A percentile compares a stretch with the other conserved stretches of the same genome.
phyloP scores from a whole-genome alignment of 2,888 invertebrate genomes.

The Archips crataeganus region DNA sequence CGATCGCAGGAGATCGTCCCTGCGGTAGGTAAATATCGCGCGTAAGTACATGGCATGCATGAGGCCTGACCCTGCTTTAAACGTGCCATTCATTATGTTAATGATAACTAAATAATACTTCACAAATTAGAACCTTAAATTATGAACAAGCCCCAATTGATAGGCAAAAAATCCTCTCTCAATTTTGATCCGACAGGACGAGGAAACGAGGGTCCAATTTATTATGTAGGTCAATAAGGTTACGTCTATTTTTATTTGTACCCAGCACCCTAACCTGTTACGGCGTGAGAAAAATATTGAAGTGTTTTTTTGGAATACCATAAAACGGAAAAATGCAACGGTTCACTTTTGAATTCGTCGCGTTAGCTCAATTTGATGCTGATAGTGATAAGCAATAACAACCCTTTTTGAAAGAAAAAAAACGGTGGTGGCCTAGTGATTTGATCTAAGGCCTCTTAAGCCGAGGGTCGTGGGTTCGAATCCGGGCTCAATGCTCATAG shows the following conservation, averaged over 20 bases:
- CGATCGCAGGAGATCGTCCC: too few relatives aligned
- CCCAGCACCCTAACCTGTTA: conserved; percentile 18
- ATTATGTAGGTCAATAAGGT: conserved; percentile 49
- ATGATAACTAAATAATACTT: not conserved
- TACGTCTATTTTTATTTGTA: conserved; percentile 50
- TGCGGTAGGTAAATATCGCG: too few relatives aligned
- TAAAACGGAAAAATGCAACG: not conserved
- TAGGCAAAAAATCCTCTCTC: conserved; percentile 49
- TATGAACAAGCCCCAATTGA: conserved; percentile 50
- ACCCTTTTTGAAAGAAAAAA: too few relatives aligned
- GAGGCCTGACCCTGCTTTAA: too few relatives aligned
- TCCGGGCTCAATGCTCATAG: too few relatives aligned
- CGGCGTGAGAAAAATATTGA: conserved; percentile 8
- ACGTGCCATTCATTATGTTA: not conserved
- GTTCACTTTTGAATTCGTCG: not conserved
- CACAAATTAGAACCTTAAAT: conserved; percentile 41
- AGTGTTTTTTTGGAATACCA: not conserved
- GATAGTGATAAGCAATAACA: too few relatives aligned
- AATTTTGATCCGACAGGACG: conserved; percentile 50
- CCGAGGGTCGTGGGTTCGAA: too few relatives aligned
- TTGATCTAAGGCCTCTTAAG: too few relatives aligned
- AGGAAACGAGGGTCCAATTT: conserved; percentile 51
- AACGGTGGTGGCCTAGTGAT: too few relatives aligned
- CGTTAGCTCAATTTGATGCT: not conserved
- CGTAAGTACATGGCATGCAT: too few relatives aligned